Conservation (phyloP, 2,113 vertebrate species). For the Gavia stellata region DNA sequence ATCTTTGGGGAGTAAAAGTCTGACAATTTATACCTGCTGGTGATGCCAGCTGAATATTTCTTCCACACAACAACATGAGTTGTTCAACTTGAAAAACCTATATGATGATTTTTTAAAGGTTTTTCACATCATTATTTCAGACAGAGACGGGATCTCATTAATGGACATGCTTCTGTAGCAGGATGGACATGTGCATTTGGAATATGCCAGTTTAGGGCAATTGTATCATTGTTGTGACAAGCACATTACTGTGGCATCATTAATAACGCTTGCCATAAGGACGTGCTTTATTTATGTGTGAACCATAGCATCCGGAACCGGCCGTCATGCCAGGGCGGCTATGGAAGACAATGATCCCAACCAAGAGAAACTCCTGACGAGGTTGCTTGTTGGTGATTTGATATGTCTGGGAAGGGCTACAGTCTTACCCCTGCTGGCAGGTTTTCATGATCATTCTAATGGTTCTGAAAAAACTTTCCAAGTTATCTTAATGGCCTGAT, state of each 20-base stretch:
- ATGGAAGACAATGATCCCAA: not conserved
- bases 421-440: not conserved
- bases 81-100: not conserved
- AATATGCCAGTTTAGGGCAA: not conserved
- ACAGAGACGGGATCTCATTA: not conserved
- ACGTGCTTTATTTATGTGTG: not conserved
- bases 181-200: not conserved
- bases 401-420: not conserved
- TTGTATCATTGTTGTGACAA: not conserved
- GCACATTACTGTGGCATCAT: not conserved
- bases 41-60: not conserved
- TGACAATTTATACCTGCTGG: not conserved
- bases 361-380: not conserved
- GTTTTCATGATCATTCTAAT: not conserved
- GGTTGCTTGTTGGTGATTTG: fast-evolving
- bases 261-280: not conserved
- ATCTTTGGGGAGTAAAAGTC: not conserved
- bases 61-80: not conserved
- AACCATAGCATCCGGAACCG: not conserved
- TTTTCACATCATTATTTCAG: not conserved
- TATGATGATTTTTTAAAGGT: not conserved
- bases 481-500: not conserved
- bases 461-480: not conserved
- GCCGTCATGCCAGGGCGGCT: not conserved
- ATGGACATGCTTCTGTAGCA: not conserved